phyloP scores from a whole-genome alignment of 2,888 invertebrate genomes.

The Dermolepida albohirtum region DNA sequence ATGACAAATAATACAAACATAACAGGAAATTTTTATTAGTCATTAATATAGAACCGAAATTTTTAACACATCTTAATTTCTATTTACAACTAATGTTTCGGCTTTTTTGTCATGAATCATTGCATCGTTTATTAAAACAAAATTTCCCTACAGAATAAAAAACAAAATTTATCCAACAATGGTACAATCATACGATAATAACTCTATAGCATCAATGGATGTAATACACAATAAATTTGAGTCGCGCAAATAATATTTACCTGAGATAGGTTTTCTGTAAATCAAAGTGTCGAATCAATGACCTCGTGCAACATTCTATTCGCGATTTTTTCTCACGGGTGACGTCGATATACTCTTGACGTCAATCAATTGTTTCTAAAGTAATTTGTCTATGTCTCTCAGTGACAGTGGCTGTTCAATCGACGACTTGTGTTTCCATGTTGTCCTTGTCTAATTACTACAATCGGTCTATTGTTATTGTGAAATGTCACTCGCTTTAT shows the following conservation, averaged over 20 bases:
- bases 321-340: constrained; percentile 20
- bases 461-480: constrained; percentile 3
- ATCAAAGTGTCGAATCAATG: constrained; percentile 10
- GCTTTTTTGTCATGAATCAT: too few relatives aligned
- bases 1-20: too few relatives aligned
- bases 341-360: constrained; percentile 26
- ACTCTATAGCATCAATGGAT: too few relatives aligned
- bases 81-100: too few relatives aligned
- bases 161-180: too few relatives aligned
- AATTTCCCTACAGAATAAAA: too few relatives aligned
- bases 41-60: too few relatives aligned
- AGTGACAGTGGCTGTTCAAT: neutral
- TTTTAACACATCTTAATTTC: too few relatives aligned
- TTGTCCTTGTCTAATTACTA: constrained; percentile 20
- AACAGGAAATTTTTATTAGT: too few relatives aligned
- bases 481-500: neutral
- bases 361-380: constrained; percentile 34
- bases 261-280: neutral
- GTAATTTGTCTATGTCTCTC: constrained; percentile 22
- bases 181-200: too few relatives aligned
- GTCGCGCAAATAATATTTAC: neutral
- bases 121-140: too few relatives aligned
- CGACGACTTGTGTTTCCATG: neutral
- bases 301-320: constrained; percentile 20
- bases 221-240: neutral